Evolutionary conservation across 2,797 vertebrate genomes (phyloP).

Genomic region (Lepus townsendii): DNA sequence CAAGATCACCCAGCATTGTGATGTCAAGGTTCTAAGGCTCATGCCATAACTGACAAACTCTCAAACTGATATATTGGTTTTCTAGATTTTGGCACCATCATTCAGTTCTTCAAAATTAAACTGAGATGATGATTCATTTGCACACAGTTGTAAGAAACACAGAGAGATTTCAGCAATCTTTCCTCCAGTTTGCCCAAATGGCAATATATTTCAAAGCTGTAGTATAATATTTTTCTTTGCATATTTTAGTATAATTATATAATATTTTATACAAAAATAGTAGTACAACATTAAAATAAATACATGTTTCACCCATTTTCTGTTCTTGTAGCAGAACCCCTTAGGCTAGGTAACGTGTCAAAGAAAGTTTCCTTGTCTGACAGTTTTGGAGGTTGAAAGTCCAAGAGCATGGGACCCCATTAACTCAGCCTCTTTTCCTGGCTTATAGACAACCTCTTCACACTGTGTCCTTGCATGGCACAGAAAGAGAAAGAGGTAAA

Average conservation of each 20-base stretch:
- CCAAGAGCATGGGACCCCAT: no score
- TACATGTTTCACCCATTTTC: neutral
- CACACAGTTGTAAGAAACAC: neutral
- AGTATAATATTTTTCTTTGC: no score
- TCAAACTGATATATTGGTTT: no score
- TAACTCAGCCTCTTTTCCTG: neutral
- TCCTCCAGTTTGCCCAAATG: neutral
- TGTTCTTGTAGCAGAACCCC: neutral
- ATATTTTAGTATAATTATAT: no score
- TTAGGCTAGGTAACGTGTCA: neutral
- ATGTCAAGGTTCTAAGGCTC: neutral
- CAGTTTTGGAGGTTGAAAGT: no score
- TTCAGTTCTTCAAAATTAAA: neutral
- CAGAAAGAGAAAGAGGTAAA: no score
- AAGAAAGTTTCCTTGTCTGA: neutral
- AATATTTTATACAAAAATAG: neutral
- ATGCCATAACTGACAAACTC: no score
- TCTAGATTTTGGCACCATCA: no score
- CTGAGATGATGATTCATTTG: neutral
- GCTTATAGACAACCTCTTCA: no score
- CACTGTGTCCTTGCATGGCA: no score
- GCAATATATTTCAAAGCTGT: neutral
- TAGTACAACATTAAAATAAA: no score
- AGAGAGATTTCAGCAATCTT: neutral
- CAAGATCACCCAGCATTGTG: neutral